Percentiles rank a stretch among this genome's conserved stretches.
phyloP scores from a whole-genome alignment of 2,888 invertebrate species.

The Apamea anceps region DNA sequence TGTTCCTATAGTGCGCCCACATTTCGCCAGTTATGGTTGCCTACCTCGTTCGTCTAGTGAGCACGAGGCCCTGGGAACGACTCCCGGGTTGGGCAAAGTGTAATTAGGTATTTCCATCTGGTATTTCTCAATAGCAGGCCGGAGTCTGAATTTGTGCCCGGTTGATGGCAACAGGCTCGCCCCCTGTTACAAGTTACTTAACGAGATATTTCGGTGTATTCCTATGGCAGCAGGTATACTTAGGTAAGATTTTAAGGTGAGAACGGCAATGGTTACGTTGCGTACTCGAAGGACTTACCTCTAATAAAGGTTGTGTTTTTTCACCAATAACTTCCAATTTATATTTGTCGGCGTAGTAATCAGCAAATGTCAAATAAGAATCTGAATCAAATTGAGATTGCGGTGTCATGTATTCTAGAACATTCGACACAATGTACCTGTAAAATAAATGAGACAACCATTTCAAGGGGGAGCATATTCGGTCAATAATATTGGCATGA shows the following conservation, averaged over 20 bases:
- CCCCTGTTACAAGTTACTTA: neutral
- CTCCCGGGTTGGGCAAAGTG: no score
- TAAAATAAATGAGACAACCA: neutral
- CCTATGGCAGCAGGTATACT: neutral
- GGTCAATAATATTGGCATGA: neutral
- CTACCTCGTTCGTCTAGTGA: no score
- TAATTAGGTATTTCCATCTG: no score
- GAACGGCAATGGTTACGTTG: neutral
- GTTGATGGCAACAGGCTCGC: no score
- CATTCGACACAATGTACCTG: constrained; percentile 93
- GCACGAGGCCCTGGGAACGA: no score
- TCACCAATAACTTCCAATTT: constrained; percentile 91
- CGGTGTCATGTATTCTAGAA: constrained; percentile 92
- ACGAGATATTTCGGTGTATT: neutral
- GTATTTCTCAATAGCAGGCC: no score
- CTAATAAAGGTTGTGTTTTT: constrained; percentile 93
- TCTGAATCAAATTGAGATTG: constrained; percentile 91
- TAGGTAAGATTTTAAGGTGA: neutral
- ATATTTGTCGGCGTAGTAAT: constrained; percentile 95
- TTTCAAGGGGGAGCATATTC: neutral
- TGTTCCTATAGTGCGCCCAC: no score
- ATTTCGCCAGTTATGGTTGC: no score
- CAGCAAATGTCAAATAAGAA: constrained; percentile 91
- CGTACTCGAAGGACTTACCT: constrained; percentile 90
- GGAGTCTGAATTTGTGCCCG: no score